Evolutionary conservation across 2,888 invertebrate genomes (phyloP).

Genomic region (Embidobia sp.): DNA sequence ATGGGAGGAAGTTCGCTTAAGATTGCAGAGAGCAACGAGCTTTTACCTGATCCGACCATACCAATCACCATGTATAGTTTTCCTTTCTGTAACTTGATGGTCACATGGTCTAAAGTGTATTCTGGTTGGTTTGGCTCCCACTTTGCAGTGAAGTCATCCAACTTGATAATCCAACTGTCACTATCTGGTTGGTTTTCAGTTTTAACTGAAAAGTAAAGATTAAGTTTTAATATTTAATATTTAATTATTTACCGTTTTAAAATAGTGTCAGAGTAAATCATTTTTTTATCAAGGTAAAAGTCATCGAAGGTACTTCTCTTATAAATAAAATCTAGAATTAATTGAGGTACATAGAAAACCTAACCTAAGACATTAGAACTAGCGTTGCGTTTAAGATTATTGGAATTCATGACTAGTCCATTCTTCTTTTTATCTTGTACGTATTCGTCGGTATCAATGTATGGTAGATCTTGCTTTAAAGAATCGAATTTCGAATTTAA

Average conservation of each 20-base stretch:
- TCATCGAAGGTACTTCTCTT: too few species aligned
- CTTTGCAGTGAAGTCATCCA: slow-evolving; percentile 78
- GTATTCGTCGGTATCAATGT: slow-evolving; percentile 70
- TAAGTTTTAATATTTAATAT: too few species aligned
- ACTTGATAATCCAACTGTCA: slow-evolving; percentile 64
- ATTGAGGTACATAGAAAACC: too few species aligned
- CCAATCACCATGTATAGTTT: slow-evolving; percentile 88
- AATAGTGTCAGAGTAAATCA: too few species aligned
- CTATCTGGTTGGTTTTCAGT: slow-evolving; percentile 22
- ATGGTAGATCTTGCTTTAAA: slow-evolving; percentile 73
- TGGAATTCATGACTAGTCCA: too few species aligned
- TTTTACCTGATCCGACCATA: slow-evolving; percentile 89
- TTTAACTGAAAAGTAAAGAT: slow-evolving; percentile 30
- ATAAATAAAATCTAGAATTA: too few species aligned
- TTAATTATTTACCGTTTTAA: too few species aligned
- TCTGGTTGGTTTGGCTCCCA: slow-evolving; percentile 83
- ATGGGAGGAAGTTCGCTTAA: slow-evolving; percentile 87
- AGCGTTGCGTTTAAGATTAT: too few species aligned
- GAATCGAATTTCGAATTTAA: too few species aligned
- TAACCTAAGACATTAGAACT: slow-evolving; percentile 15
- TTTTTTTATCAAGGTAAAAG: too few species aligned
- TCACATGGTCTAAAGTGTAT: slow-evolving; percentile 83
- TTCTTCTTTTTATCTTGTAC: too few species aligned
- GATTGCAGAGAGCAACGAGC: slow-evolving; percentile 86
- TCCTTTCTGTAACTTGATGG: slow-evolving; percentile 83